phyloP scores from a whole-genome alignment of 2,888 invertebrate species.

The Apomyelois bistriatella region DNA sequence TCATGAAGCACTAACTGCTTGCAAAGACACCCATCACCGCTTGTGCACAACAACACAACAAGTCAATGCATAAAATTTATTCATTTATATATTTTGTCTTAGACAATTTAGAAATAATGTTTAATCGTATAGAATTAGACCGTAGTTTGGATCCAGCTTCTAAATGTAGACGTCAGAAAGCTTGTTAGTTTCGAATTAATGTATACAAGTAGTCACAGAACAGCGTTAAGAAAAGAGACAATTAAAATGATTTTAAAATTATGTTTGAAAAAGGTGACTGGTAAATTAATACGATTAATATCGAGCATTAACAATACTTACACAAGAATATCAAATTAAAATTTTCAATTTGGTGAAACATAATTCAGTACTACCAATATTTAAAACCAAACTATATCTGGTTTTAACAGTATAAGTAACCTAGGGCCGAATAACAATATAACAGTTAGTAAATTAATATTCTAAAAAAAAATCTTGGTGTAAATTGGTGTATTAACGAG shows the following conservation, averaged over 20 bases:
- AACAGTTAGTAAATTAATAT: conserved; percentile 41
- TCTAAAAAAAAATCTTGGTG: conserved; percentile 60
- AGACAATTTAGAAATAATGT: too few relatives aligned
- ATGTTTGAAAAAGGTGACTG: conserved; percentile 53
- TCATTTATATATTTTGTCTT: too few relatives aligned
- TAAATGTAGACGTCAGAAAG: not conserved
- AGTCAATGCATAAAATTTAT: not conserved
- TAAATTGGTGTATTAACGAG: conserved; percentile 66
- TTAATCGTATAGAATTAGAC: not conserved
- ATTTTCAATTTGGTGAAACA: conserved; percentile 23
- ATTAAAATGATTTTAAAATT: not conserved
- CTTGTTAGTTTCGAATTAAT: not conserved
- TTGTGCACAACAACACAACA: conserved; percentile 35
- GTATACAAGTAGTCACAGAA: not conserved
- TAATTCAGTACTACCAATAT: conserved; percentile 25
- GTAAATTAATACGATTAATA: conserved; percentile 42
- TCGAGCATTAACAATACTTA: conserved; percentile 26
- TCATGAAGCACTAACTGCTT: conserved; percentile 69
- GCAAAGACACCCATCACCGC: conserved; percentile 62
- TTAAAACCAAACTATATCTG: conserved; percentile 64
- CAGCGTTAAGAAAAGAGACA: not conserved
- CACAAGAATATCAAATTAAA: conserved; percentile 26
- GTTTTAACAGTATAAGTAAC: conserved; percentile 45
- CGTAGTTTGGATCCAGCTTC: not conserved
- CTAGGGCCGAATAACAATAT: conserved; percentile 64